phyloP scores from a whole-genome alignment of 2,113 vertebrate species.

The Trogon surrucura region DNA sequence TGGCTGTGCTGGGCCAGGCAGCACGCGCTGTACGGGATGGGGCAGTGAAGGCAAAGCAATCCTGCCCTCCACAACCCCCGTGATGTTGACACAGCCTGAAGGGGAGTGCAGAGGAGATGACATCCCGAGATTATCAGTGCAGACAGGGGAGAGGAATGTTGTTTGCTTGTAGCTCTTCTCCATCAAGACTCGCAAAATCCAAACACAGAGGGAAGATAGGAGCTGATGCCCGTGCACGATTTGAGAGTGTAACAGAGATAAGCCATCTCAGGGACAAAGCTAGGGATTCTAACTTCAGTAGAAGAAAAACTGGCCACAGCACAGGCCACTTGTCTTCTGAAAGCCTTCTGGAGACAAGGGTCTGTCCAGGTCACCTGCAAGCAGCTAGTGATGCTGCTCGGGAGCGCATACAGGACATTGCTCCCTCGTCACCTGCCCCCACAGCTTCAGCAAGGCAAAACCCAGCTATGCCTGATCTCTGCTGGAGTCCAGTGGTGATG shows the following conservation, averaged over 20 bases:
- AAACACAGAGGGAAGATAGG: not conserved
- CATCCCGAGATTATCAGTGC: conserved; percentile 31
- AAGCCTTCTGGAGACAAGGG: not conserved
- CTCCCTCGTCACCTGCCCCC: not conserved
- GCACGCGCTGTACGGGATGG: not conserved
- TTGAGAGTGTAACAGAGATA: conserved; percentile 26
- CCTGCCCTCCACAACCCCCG: not conserved
- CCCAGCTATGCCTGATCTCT: not conserved
- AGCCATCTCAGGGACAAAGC: not conserved
- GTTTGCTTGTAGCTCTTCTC: conserved; percentile 49
- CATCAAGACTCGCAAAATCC: conserved; percentile 28
- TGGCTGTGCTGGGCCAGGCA: not conserved
- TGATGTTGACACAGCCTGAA: not conserved
- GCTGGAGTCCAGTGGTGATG: not conserved
- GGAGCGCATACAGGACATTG: not conserved
- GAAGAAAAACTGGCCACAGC: conserved; percentile 3
- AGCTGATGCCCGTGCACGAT: not conserved
- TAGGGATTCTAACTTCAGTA: not conserved
- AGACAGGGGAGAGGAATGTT: conserved; percentile 45
- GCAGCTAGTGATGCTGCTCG: not conserved
- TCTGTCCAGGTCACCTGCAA: conserved; percentile 8
- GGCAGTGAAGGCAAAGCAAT: not conserved
- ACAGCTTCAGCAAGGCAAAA: not conserved
- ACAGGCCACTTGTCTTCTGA: not conserved
- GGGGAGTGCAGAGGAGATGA: not conserved